These are phyloP conservation scores for Epinotia brunnichana DNA, from an alignment of 2,888 invertebrate species.

Conservation along the genomic window DNA sequence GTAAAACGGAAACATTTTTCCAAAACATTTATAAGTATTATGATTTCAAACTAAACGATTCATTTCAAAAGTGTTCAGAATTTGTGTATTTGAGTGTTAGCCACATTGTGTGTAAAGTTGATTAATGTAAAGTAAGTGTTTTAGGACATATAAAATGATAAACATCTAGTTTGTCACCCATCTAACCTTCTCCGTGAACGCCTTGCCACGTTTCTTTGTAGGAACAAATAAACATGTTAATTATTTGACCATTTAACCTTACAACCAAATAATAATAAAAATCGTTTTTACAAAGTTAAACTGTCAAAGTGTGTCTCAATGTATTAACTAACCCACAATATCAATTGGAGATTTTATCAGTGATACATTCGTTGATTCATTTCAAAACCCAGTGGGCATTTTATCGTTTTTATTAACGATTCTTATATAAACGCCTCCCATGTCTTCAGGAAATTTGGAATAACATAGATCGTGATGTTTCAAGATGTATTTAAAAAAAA, in stretches of 20 bases:
- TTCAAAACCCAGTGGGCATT: too few relatives aligned
- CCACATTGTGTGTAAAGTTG: conserved; percentile 65
- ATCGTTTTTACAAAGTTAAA: neutral
- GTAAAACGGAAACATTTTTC: too few relatives aligned
- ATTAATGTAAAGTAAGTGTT: conserved; percentile 60
- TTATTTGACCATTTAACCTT: conserved; percentile 44
- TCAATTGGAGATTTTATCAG: neutral
- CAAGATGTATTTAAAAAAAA: too few relatives aligned
- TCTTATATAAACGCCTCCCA: too few relatives aligned
- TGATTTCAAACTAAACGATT: conserved; percentile 13
- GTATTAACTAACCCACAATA: neutral
- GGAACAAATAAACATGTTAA: conserved; percentile 78
- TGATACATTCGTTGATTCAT: neutral
- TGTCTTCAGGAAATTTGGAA: too few relatives aligned
- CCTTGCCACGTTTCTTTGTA: conserved; percentile 88
- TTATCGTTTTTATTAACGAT: too few relatives aligned
- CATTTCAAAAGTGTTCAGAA: conserved; percentile 36
- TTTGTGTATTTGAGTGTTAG: conserved; percentile 65
- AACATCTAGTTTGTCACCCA: conserved; percentile 73
- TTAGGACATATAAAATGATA: conserved; percentile 72
- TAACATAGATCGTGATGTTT: too few relatives aligned
- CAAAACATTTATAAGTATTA: too few relatives aligned
- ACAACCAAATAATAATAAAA: conserved; percentile 4
- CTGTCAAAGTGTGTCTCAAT: neutral
- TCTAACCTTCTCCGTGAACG: conserved; percentile 92